Evolutionary conservation across 2,888 invertebrate genomes (phyloP), one percentile per base, ranked within the genome.

Genomic region (Dryomyza anilis): DNA sequence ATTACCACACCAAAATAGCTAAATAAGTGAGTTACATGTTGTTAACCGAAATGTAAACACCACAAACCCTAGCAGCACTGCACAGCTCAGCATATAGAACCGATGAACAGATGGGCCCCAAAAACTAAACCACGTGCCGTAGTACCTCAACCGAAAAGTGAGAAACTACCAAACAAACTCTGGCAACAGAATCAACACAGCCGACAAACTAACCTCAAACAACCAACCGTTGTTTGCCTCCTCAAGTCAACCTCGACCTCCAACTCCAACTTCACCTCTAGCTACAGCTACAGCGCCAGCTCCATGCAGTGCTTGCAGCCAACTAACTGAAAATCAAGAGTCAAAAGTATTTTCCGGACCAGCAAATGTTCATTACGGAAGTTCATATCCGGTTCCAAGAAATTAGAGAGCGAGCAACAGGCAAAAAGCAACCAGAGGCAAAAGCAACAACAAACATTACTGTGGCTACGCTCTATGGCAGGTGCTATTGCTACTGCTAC

Each of bases 351-450:
- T 77, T 77, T 77, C 76, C 76, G 76, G 76, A 72, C 70, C 72
- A 74, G 52, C 56, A 91, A 91, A 90, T 90, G 90, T 91, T 89
- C 90, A 89, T 88, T 90, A 89, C 91, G 91, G 91, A 89, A 90
- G 89, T 89, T 91, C 91, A 91, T 91, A 91, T 91, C 91, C 91
- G 91, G 89, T 84, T 72, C 74, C 76, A 75, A 52, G 78, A 77
- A 79, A 78, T 77, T 80, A 74, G 74, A 76, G 72, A 75, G 73
- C 74, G 73, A 70, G 72, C 70, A 69, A 70, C 70, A 30, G n/a
- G 25, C 25, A 25, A 72, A 72, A 71, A 67, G 64, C 64, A 45
- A 61, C 39, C 58, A n/a, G n/a, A n/a, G n/a, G n/a, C n/a, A n/a
- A n/a, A n/a, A n/a, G n/a, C n/a, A n/a, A n/a, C n/a, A n/a, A n/a